These are phyloP conservation scores for Calyptomena viridis DNA, from an alignment of 2,113 vertebrate genomes.

Conservation along the genomic window DNA sequence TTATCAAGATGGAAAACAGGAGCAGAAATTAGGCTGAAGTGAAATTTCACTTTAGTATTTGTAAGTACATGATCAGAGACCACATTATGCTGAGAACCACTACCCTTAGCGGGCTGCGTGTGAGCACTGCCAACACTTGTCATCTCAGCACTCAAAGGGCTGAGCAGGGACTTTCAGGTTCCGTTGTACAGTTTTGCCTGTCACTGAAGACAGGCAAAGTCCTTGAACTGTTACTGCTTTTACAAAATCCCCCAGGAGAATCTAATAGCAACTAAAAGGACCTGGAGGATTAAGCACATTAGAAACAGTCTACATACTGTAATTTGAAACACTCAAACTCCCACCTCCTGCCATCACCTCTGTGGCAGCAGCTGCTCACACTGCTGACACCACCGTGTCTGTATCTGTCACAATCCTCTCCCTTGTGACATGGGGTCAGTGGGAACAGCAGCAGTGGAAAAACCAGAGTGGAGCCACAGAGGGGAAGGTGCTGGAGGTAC, in stretches of 20 bases:
- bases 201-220: not conserved
- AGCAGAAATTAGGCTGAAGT: not conserved
- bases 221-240: not conserved
- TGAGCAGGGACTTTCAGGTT: not conserved
- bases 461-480: fast-evolving
- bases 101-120: not conserved
- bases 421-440: fast-evolving
- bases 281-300: not conserved
- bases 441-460: not conserved
- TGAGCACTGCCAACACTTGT: not conserved
- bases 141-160: not conserved
- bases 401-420: not conserved
- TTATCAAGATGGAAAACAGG: not conserved
- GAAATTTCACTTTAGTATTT: not conserved
- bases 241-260: not conserved
- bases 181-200: not conserved
- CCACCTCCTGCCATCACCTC: not conserved
- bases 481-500: fast-evolving
- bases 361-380: not conserved
- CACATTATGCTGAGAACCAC: fast-evolving
- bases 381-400: not conserved
- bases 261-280: not conserved
- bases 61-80: not conserved
- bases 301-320: not conserved
- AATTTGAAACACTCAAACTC: not conserved